Evolutionary conservation across 2,888 invertebrate species (phyloP).

Genomic region (Julus scandinavius): DNA sequence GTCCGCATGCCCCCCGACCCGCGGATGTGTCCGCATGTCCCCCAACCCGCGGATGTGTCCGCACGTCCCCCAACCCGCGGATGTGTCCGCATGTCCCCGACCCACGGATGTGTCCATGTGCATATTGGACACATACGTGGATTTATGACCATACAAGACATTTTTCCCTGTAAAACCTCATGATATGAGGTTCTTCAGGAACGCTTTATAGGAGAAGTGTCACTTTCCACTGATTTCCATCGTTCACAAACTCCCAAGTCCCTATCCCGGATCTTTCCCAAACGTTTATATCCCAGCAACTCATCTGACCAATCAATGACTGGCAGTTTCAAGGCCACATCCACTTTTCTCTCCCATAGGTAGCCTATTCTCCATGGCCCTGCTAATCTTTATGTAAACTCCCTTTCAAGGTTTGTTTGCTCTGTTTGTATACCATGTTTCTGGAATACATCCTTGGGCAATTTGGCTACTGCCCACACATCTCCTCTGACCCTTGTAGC

Average conservation of each 20-base stretch:
- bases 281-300: not conserved
- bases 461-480: not conserved
- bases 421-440: not conserved
- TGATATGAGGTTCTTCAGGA: not conserved
- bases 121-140: too few relatives aligned
- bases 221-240: not conserved
- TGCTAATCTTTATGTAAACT: conserved; percentile 26
- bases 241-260: not conserved
- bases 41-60: too few relatives aligned
- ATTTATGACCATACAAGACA: too few relatives aligned
- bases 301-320: conserved; percentile 2
- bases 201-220: not conserved
- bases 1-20: too few relatives aligned
- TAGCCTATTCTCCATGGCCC: not conserved
- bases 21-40: too few relatives aligned
- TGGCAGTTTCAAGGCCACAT: not conserved
- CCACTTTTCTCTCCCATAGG: not conserved
- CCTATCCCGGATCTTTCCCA: not conserved
- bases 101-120: too few relatives aligned
- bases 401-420: conserved; percentile 6
- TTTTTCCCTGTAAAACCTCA: too few relatives aligned
- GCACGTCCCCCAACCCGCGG: too few relatives aligned
- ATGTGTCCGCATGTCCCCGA: too few relatives aligned
- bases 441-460: not conserved
- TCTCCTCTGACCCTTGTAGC: not conserved